Conservation (phyloP, 2,888 invertebrate genomes). For the Furcula furcula region DNA sequence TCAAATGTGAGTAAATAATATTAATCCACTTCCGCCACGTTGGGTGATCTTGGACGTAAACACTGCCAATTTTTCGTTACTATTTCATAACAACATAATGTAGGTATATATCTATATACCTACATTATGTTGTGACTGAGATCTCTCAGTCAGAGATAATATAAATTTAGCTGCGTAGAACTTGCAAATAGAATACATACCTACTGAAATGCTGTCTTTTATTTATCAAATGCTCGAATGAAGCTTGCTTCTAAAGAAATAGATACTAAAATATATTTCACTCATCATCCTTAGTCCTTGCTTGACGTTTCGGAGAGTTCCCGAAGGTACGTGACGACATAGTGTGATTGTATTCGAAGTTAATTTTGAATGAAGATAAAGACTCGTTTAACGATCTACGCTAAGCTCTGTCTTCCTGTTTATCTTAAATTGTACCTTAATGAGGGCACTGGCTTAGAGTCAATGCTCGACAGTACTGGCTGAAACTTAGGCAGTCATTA, state of each 20-base stretch:
- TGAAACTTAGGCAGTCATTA: slow-evolving; percentile 2
- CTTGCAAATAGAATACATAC: background rate
- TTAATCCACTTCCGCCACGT: slow-evolving; percentile 10
- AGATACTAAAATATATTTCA: no score
- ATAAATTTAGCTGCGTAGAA: background rate
- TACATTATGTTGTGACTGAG: background rate
- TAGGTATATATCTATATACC: background rate
- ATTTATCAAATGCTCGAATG: no score
- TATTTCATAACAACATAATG: background rate
- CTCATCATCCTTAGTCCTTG: no score
- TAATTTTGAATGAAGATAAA: no score
- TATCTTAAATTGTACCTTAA: slow-evolving; percentile 10
- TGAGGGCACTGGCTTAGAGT: slow-evolving; percentile 19
- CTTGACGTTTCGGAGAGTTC: no score
- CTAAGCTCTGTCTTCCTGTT: slow-evolving; percentile 6
- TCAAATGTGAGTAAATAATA: slow-evolving; percentile 16
- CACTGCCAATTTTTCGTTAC: slow-evolving; percentile 2
- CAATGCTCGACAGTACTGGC: slow-evolving; percentile 5
- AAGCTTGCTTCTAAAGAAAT: no score
- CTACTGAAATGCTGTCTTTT: no score
- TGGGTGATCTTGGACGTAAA: background rate
- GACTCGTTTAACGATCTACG: slow-evolving; percentile 3
- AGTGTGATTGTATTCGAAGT: no score
- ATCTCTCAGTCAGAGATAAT: background rate
- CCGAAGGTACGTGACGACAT: no score